Conservation (phyloP, 30 jellyfish, hydroid and myxozoan genomes). For the Hydractinia echinata region DNA sequence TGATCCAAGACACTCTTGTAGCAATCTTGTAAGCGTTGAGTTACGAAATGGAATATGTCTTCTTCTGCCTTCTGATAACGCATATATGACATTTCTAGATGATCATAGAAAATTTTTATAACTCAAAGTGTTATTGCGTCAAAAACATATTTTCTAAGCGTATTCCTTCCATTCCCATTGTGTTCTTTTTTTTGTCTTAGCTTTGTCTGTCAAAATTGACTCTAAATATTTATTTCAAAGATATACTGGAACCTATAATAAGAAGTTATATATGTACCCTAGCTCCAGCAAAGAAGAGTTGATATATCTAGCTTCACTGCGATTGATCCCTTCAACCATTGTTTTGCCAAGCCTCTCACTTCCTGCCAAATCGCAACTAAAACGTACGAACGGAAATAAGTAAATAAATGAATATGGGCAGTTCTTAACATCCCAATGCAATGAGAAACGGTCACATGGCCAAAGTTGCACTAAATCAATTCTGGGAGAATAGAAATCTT, state of each 20-base stretch:
- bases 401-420: not conserved
- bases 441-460: not conserved
- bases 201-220: too few species aligned
- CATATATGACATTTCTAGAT: constrained; percentile 82
- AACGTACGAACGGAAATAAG: not conserved
- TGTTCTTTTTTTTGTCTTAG: too few species aligned
- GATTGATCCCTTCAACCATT: constrained; percentile 92
- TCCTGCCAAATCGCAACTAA: constrained; percentile 96
- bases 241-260: not conserved
- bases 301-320: constrained; percentile 92
- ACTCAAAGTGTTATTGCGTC: too few species aligned
- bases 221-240: not conserved
- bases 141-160: too few species aligned
- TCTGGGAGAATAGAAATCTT: too few species aligned
- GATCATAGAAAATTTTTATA: not conserved
- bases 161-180: too few species aligned
- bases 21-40: constrained; percentile 86
- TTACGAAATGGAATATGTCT: constrained; percentile 97
- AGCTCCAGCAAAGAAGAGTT: constrained; percentile 90
- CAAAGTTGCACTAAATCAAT: not conserved
- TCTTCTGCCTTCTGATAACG: constrained; percentile 89
- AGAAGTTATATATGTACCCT: constrained; percentile 49
- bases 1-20: constrained; percentile 97
- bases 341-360: constrained; percentile 96
- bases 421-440: too few species aligned